Conservation (phyloP, 2,888 invertebrate genomes). For the Hirtodrosophila cameraria region DNA sequence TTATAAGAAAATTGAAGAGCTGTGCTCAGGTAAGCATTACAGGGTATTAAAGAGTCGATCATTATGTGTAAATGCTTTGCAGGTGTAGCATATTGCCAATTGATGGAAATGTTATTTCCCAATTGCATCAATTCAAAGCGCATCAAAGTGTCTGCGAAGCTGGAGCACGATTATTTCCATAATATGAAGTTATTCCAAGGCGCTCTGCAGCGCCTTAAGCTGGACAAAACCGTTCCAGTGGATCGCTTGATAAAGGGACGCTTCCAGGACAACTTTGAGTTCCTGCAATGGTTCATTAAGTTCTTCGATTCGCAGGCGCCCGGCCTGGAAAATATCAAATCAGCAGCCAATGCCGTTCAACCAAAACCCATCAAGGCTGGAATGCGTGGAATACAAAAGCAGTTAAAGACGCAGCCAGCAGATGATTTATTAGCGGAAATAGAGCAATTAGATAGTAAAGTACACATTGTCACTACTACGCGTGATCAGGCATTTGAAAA, state of each 20-base stretch:
- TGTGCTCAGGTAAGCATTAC: constrained; percentile 88
- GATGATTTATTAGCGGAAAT: constrained; percentile 17
- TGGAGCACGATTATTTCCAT: constrained; percentile 99
- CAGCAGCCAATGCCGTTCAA: constrained; percentile 42
- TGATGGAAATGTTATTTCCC: constrained; percentile 99
- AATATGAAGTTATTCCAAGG: constrained; percentile 99
- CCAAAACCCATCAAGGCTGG: constrained; percentile 58
- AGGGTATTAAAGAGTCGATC: background rate
- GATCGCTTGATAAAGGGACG: constrained; percentile 94
- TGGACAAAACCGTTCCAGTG: constrained; percentile 90
- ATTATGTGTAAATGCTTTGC: background rate
- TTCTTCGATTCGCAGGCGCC: constrained; percentile 99
- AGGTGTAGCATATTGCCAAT: constrained; percentile 99
- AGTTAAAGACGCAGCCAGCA: constrained; percentile 10
- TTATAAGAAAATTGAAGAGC: constrained; percentile 97
- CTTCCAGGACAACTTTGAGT: constrained; percentile 99
- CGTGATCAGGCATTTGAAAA: constrained; percentile 74
- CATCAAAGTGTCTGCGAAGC: constrained; percentile 97
- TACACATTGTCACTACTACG: constrained; percentile 5
- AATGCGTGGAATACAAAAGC: constrained; percentile 32
- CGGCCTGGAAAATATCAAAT: constrained; percentile 87
- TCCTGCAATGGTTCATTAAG: constrained; percentile 99
- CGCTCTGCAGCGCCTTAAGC: constrained; percentile 96
- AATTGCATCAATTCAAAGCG: constrained; percentile 93
- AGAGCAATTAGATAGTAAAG: constrained; percentile 8